Percentiles rank a stretch among this genome's conserved stretches.
phyloP scores from a whole-genome alignment of 2,888 invertebrate species.

The Heliconius charithonia region DNA sequence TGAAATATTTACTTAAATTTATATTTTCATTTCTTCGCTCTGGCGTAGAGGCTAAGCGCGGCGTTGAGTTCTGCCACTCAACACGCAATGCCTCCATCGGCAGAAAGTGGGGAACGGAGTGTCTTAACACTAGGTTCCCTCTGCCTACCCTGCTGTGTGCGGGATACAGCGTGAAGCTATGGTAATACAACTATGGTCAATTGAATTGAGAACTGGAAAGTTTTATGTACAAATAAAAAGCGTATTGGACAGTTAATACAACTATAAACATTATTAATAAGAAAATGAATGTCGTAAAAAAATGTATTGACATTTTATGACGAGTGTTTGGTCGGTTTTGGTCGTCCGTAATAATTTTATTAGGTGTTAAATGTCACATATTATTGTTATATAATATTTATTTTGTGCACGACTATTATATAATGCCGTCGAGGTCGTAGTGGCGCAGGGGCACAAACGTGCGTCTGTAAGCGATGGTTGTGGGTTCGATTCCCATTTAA shows the following conservation, averaged over 20 bases:
- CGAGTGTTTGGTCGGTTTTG: conserved; percentile 24
- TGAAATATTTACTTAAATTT: too few species aligned
- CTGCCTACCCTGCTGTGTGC: too few species aligned
- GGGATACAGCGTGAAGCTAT: too few species aligned
- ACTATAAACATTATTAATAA: conserved; percentile 31
- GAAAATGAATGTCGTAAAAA: conserved; percentile 38
- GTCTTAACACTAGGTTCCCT: too few species aligned
- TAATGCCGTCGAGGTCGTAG: too few species aligned
- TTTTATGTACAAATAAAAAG: conserved; percentile 37
- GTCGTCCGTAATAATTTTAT: conserved; percentile 33
- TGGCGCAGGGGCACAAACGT: too few species aligned
- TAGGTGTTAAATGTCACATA: conserved; percentile 31
- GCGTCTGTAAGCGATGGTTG: too few species aligned
- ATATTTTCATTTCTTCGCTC: too few species aligned
- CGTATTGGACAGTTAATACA: conserved; percentile 16
- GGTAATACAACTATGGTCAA: background rate
- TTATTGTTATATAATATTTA: conserved; percentile 20
- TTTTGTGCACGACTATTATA: background rate
- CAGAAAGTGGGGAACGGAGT: too few species aligned
- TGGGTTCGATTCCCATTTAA: background rate
- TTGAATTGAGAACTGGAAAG: background rate
- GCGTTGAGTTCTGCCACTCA: too few species aligned
- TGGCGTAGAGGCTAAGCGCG: too few species aligned
- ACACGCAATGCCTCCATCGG: too few species aligned
- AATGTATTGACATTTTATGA: conserved; percentile 41